Base-by-base conservation (phyloP, 2,113 vertebrate genomes). In the Tychaedon coryphoeus region DNA sequence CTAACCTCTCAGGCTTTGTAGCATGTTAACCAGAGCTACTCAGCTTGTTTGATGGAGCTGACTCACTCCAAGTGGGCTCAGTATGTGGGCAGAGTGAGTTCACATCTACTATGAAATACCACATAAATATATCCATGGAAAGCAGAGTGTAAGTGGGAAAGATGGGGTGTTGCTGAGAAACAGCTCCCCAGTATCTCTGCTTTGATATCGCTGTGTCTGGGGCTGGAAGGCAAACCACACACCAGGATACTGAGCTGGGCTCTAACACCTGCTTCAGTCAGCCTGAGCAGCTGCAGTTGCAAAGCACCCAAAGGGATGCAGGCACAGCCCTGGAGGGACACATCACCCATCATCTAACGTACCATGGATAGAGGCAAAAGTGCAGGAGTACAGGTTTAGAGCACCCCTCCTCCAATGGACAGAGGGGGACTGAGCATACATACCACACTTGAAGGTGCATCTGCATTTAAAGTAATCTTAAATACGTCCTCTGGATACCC, bases 51-150 rank as follows among this genome's bases (percentile, higher is more conserved):
- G 94, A 92, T 83, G 75, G 75, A 94, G 72, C 86, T 97, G 96
- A 97, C 95, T 97, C 95, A 97, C 65, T 89, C 83, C 45, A 92
- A 95, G 95, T 96, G 89, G 94, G 95, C 94, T 97, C 65, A 53
- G 83, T 84, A 91, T 61, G 96, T 97, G 89, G 96, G 96, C 61
- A 95, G 95, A 93, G 53, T 10, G 57, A 92, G 83, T 95, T 96
- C 86, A 84, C 56, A 95, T 95, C 57, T 91, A 43, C 92, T 93
- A 94, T 2, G 43, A 95, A 97, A 95, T 88, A 92, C 60, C 86
- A 80, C 40, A 77, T 40, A 96, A 92, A 94, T 96, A 88, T 96
- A 95, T 88, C 88, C 69, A 45, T 25, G 76, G 83, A 86, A 95
- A 96, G 89, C 78, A 93, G 81, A 91, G 92, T 65, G 57, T 73